These are phyloP conservation scores for Bungarus multicinctus DNA, from an alignment of 2,113 vertebrate genomes.

Conservation along the genomic window DNA sequence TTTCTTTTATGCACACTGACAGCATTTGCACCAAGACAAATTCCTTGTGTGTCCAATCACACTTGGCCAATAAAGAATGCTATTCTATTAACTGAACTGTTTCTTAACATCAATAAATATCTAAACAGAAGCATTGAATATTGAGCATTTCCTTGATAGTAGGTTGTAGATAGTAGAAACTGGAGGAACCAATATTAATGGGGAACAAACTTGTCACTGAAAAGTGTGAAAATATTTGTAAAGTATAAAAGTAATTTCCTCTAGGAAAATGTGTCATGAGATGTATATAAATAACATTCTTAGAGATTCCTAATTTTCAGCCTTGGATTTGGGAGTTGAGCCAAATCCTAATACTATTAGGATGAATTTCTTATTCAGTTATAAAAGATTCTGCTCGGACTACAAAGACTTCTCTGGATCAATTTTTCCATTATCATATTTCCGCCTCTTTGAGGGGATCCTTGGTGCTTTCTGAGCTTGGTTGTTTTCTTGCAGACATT, in stretches of 20 bases:
- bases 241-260: neutral
- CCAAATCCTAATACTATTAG: conserved; percentile 9
- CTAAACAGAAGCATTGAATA: neutral
- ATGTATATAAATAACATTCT: neutral
- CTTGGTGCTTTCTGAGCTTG: no score
- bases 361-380: neutral
- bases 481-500: no score
- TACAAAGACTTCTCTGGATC: neutral
- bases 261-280: neutral
- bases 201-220: neutral
- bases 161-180: neutral
- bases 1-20: no score
- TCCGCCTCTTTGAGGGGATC: no score
- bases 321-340: neutral
- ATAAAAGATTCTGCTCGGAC: neutral
- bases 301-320: neutral
- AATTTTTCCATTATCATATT: conserved; percentile 26
- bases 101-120: neutral
- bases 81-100: neutral
- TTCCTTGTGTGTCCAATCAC: no score
- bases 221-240: neutral
- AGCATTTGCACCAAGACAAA: no score
- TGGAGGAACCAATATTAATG: neutral
- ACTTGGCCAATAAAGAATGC: no score
- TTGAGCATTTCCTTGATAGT: neutral